Evolutionary conservation across 2,888 invertebrate species (phyloP), one percentile per base, ranked within the genome.

Genomic region (Gastrophysa polygoni): DNA sequence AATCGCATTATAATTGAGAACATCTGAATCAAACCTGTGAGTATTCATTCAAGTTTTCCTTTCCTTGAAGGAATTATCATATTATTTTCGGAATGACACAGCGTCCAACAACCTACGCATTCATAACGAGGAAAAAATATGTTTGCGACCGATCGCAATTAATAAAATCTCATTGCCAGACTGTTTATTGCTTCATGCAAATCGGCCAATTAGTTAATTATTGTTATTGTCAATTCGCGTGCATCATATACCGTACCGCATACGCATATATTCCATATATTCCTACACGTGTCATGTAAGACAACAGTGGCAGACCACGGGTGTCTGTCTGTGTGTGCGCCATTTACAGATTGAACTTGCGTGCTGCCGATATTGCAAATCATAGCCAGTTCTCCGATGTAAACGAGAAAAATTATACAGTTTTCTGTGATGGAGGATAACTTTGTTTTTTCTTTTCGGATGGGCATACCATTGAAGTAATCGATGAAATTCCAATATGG

Each of bases 201-300:
- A 80, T 78, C 68, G 71, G 73, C 75, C 80, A 80, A 81, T 80
- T 80, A 80, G 78, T 80, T 81, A 81, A 81, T 81, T 80, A 81
- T 80, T 81, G 81, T 80, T 81, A 81, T 81, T 80, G 80, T 78
- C 77, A 77, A 79, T 80, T 81, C 75, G 81, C 81, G 80, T 80
- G 80, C 75, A 71, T 59, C 47, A 65, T 51, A 61, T 66, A 61
- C 59, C 62, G 70, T 68, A 69, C 71, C 69, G 70, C 68, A 11
- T 64, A 63, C 57, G 57, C 67, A 59, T 59, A 59, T 57, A 57
- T 60, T 52, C 67, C 67, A 59, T 59, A 59, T 57, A 57, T 60
- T 52, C 67, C 70, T 74, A 76, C 75, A 76, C 75, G 70, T 71
- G 67, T 62, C 58, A 38, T 69, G 70, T 66, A 70, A 68, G 70